These are phyloP conservation scores for Drosophila ercepeae DNA, from an alignment of 1,140 invertebrate genomes.

Conservation along the genomic window DNA sequence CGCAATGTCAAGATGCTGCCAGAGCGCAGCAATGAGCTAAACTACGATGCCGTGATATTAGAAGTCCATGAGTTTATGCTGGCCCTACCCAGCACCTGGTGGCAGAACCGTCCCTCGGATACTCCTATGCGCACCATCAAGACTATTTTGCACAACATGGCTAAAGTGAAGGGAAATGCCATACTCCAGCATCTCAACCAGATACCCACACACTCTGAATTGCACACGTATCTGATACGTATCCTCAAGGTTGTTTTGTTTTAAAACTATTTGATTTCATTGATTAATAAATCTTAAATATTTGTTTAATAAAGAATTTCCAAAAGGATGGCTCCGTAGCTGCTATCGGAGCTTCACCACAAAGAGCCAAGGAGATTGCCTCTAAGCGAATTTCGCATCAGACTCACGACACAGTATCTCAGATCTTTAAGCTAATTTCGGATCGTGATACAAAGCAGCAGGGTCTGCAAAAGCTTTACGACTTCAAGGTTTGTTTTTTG, in stretches of 20 bases:
- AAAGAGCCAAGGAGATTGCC: conserved; percentile 81
- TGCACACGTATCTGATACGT: conserved; percentile 91
- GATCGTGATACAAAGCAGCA: conserved; percentile 94
- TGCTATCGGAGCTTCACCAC: conserved; percentile 55
- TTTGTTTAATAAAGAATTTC: conserved; percentile 60
- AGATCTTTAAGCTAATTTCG: conserved; percentile 97
- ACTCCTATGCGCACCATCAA: conserved; percentile 94
- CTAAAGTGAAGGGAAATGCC: conserved; percentile 89
- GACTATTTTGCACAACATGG: conserved; percentile 94
- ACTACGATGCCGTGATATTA: conserved; percentile 89
- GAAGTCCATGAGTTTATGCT: conserved; percentile 91
- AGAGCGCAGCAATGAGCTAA: conserved; percentile 88
- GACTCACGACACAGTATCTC: conserved; percentile 92
- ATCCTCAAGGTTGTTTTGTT: conserved; percentile 88
- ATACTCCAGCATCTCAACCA: conserved; percentile 91
- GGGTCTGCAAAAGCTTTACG: conserved; percentile 94
- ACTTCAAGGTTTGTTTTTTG: conserved; percentile 86
- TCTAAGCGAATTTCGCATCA: conserved; percentile 84
- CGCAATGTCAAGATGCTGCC: conserved; percentile 90
- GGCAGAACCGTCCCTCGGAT: conserved; percentile 89
- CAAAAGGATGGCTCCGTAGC: conserved; percentile 72
- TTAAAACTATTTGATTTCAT: not conserved
- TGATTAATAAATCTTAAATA: not conserved
- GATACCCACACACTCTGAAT: conserved; percentile 92
- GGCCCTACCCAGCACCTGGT: conserved; percentile 89